phyloP scores from a whole-genome alignment of 2,888 invertebrate species.

The Melinopterus prodromus region DNA sequence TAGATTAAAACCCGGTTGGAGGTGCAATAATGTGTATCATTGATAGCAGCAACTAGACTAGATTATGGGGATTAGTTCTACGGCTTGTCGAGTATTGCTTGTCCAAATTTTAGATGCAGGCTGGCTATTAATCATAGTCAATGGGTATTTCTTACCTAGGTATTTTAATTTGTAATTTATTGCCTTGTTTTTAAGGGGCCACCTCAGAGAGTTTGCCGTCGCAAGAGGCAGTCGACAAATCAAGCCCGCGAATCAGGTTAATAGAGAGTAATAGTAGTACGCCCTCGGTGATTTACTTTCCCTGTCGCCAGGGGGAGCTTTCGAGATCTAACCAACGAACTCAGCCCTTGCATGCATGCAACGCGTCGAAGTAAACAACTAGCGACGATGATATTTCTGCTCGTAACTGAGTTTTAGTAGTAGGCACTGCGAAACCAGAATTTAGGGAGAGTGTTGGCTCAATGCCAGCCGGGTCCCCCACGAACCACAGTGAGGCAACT shows the following conservation, averaged over 20 bases:
- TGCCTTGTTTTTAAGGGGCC: conserved; percentile 18
- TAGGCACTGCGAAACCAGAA: conserved; percentile 7
- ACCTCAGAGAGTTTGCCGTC: neutral
- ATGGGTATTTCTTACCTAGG: conserved; percentile 1
- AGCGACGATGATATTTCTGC: conserved; percentile 10
- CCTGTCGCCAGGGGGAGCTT: neutral
- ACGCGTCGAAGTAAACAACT: conserved; percentile 18
- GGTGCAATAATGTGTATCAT: neutral
- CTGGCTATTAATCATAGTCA: neutral
- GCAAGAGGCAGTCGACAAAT: neutral
- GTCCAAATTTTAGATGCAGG: neutral
- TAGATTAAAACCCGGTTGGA: neutral
- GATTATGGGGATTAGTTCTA: neutral
- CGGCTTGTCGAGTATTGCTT: neutral
- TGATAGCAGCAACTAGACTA: neutral
- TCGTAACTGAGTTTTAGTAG: conserved; percentile 22
- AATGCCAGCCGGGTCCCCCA: neutral
- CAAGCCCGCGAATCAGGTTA: conserved; percentile 16
- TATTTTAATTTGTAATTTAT: conserved; percentile 15
- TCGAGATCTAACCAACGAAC: neutral
- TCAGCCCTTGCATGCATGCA: conserved; percentile 12
- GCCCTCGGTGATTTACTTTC: conserved; percentile 15
- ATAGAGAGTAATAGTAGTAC: conserved; percentile 19
- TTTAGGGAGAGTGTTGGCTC: conserved; percentile 14
- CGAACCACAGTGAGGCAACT: neutral